Conservation (phyloP, 2,888 invertebrate genomes). For the Spisula subtruncata region DNA sequence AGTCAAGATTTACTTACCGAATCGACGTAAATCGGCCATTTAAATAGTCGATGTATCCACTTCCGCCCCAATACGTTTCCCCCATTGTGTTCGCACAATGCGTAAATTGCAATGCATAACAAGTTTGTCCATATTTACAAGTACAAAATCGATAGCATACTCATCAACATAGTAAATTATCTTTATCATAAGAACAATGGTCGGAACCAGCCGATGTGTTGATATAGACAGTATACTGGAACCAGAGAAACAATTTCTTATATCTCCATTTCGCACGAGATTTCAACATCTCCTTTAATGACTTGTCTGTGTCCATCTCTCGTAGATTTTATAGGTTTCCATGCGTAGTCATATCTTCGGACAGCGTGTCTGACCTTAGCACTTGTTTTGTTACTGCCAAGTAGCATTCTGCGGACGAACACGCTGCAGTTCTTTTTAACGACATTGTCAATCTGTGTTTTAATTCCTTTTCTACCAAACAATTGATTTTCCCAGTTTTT, state of each 20-base stretch:
- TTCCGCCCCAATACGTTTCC: no score
- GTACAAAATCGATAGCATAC: no score
- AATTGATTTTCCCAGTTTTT: slow-evolving; percentile 71
- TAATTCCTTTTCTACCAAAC: slow-evolving; percentile 61
- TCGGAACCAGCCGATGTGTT: no score
- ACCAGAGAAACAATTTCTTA: not conserved
- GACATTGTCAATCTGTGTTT: slow-evolving; percentile 69
- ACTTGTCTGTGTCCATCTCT: slow-evolving; percentile 47
- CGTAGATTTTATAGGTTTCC: slow-evolving; percentile 47
- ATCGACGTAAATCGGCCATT: no score
- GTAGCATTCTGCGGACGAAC: slow-evolving; percentile 65
- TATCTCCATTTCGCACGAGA: slow-evolving; percentile 53
- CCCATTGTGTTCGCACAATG: no score
- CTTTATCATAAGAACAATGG: no score
- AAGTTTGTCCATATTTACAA: no score
- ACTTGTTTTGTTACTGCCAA: slow-evolving; percentile 61
- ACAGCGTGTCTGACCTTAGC: slow-evolving; percentile 54
- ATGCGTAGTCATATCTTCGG: slow-evolving; percentile 73
- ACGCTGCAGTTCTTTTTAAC: slow-evolving; percentile 67
- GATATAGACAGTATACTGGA: no score
- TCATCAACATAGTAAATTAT: no score
- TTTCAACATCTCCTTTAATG: slow-evolving; percentile 45
- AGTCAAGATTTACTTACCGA: no score
- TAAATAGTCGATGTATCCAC: no score
- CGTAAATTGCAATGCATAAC: no score